phyloP scores from a whole-genome alignment of 2,113 vertebrate genomes.

The Aldabrachelys gigantea region DNA sequence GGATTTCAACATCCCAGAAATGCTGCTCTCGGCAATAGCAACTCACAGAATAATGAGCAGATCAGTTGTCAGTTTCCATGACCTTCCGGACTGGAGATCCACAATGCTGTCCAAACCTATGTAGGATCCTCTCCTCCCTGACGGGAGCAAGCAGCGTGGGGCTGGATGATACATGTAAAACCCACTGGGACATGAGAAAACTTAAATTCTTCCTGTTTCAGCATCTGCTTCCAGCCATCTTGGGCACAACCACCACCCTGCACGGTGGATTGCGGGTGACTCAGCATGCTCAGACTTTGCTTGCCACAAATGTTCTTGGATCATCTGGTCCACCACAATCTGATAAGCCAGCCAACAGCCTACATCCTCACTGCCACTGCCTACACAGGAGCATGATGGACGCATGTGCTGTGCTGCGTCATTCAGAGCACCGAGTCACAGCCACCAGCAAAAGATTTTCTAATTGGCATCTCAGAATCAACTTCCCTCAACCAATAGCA shows the following conservation, averaged over 20 bases:
- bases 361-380: neutral
- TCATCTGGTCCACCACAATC: neutral
- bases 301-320: neutral
- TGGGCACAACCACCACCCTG: rapidly evolving
- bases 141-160: too few species aligned
- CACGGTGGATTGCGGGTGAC: rapidly evolving
- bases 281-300: rapidly evolving
- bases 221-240: rapidly evolving
- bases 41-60: neutral
- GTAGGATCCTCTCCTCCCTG: neutral
- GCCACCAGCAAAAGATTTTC: neutral
- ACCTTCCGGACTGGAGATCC: neutral
- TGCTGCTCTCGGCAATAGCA: neutral
- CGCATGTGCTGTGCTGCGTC: neutral
- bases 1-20: neutral
- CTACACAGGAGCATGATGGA: neutral
- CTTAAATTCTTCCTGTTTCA: neutral
- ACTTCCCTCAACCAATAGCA: neutral
- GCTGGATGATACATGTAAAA: neutral
- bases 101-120: neutral
- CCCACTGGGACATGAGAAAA: rapidly evolving
- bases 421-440: neutral
- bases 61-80: neutral
- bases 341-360: neutral
- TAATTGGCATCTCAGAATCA: neutral